Evolutionary conservation across 2,797 vertebrate species (phyloP).

Genomic region (Aratinga solstitialis): DNA sequence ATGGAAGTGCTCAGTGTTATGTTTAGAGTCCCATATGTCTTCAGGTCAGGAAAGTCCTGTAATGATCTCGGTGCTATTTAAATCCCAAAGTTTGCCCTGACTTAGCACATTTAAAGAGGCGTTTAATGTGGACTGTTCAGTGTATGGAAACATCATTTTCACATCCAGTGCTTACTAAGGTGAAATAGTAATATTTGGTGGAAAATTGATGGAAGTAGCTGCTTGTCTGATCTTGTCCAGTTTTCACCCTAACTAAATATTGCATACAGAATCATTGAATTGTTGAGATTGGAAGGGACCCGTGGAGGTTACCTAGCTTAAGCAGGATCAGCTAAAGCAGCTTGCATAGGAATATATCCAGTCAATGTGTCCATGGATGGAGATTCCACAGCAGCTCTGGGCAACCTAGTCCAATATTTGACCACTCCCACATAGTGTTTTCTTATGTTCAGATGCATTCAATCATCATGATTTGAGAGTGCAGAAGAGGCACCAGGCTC

Average conservation of each 20-base stretch:
- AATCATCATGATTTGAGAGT: neutral
- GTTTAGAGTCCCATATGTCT: neutral
- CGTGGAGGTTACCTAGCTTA: neutral
- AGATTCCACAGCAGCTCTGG: neutral
- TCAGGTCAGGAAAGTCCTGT: neutral
- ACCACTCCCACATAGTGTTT: rapidly evolving
- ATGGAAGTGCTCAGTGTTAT: neutral
- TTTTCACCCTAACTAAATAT: neutral
- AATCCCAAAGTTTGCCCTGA: neutral
- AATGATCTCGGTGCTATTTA: neutral
- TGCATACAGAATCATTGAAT: neutral
- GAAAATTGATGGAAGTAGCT: neutral
- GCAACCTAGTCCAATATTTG: neutral
- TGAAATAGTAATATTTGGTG: constrained; percentile 11
- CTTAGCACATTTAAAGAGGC: neutral
- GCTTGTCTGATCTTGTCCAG: neutral
- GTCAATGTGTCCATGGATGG: neutral
- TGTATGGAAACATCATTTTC: neutral
- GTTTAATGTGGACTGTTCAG: neutral
- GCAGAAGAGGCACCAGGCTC: neutral
- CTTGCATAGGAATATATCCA: neutral
- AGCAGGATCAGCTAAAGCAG: neutral
- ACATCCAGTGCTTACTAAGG: neutral
- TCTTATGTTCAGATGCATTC: neutral
- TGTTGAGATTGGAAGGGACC: neutral